A percentile compares a stretch with the other conserved stretches of the same genome.
These are phyloP conservation scores for Cyclina sinensis DNA, from an alignment of 1,140 invertebrate species.

Conservation along the genomic window DNA sequence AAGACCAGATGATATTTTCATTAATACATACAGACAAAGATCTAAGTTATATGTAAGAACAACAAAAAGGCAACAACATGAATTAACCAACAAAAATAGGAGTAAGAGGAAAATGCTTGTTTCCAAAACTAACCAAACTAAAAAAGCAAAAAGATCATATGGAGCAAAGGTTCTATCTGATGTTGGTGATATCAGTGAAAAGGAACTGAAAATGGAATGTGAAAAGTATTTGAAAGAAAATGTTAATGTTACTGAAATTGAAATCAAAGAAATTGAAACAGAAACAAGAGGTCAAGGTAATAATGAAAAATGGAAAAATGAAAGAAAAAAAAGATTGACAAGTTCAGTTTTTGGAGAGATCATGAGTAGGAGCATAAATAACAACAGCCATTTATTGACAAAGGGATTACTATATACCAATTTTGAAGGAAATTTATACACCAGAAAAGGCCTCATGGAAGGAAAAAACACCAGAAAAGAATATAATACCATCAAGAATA, in stretches of 20 bases:
- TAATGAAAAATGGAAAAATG: slow-evolving; percentile 24
- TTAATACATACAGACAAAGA: slow-evolving; percentile 23
- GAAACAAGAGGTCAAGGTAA: slow-evolving; percentile 18
- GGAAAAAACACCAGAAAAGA: slow-evolving; percentile 35
- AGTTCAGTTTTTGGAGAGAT: slow-evolving; percentile 48
- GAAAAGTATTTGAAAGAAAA: neutral
- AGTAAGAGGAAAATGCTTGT: slow-evolving; percentile 12
- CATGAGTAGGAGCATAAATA: neutral
- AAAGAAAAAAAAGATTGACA: slow-evolving; percentile 26
- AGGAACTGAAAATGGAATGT: slow-evolving; percentile 17
- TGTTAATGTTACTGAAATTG: neutral
- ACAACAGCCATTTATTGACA: neutral
- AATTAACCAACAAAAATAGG: neutral
- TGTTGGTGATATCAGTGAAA: neutral
- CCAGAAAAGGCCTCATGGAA: neutral
- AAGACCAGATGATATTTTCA: slow-evolving; percentile 21
- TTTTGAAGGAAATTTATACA: slow-evolving; percentile 19
- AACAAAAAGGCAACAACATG: slow-evolving; percentile 1
- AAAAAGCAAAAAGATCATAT: slow-evolving; percentile 23
- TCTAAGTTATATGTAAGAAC: neutral
- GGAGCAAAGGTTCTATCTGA: slow-evolving; percentile 14
- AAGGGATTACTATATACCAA: slow-evolving; percentile 3
- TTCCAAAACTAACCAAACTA: slow-evolving; percentile 2
- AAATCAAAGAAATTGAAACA: neutral
- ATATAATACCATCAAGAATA: neutral